Percentiles rank a stretch among this genome's conserved stretches.
These are phyloP conservation scores for Ornithoptera alexandrae DNA, from an alignment of 2,888 invertebrate species.

Conservation along the genomic window DNA sequence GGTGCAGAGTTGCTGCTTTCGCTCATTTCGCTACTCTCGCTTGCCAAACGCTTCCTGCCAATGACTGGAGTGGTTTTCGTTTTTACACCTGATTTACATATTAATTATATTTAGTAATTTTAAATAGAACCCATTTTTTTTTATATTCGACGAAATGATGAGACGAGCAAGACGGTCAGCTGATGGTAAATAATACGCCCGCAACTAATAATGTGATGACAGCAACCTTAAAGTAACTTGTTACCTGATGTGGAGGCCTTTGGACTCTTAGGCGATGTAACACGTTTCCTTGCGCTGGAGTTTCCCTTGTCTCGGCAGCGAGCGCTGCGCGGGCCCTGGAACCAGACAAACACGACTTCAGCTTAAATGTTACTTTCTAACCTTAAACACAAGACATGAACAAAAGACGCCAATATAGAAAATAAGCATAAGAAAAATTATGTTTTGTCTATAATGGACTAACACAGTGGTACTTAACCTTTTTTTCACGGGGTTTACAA, in stretches of 20 bases:
- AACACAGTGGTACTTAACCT: too few species aligned
- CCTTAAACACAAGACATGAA: too few species aligned
- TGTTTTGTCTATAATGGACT: too few species aligned
- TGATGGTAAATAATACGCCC: too few species aligned
- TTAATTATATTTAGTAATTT: neutral
- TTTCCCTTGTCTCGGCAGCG: conserved; percentile 65
- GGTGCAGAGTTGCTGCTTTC: conserved; percentile 71
- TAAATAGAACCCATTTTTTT: neutral
- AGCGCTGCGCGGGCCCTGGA: conserved; percentile 70
- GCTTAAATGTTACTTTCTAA: neutral
- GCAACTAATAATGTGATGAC: too few species aligned
- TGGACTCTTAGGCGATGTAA: conserved; percentile 72
- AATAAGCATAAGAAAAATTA: too few species aligned
- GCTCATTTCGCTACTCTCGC: conserved; percentile 71
- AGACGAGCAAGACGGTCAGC: too few species aligned
- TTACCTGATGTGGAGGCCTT: conserved; percentile 74
- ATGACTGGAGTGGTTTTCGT: conserved; percentile 42
- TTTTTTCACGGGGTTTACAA: too few species aligned
- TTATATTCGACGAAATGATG: too few species aligned
- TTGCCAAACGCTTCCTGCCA: conserved; percentile 60
- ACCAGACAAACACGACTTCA: neutral
- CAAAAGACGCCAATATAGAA: too few species aligned
- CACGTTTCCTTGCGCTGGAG: conserved; percentile 64
- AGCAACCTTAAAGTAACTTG: too few species aligned
- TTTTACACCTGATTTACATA: conserved; percentile 50